Evolutionary conservation across 2,113 vertebrate species (phyloP), one percentile per base, ranked within the genome.

Genomic region (Ginglymostoma cirratum): DNA sequence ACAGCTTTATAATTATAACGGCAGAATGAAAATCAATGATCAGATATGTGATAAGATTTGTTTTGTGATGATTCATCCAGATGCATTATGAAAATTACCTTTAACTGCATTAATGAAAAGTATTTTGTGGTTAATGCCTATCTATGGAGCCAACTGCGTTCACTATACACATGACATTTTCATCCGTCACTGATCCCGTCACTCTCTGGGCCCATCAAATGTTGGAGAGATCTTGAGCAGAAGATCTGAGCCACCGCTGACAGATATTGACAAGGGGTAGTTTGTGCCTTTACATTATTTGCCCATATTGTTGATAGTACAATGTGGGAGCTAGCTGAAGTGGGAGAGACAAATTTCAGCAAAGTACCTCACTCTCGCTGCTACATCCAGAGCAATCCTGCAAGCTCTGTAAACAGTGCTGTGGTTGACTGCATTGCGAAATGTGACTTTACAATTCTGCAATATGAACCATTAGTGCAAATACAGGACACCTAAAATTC

Each of bases 21-120:
- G 55, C 34, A n/a, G 89, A 90, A 66, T 92, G 65, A 65, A 92
- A 92, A 92, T 92, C 89, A 92, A 92, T 92, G 89, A 92, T 92
- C 89, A 66, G 89, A 65, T 66, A 65, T 92, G 5, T 92, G 17
- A 34, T 65, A 66, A 61, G 55, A 92, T 92, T 92, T 92, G 30
- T n/a, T 61, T 86, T 55, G 30, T 1, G 34, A 38, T 55, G 23
- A 89, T 92, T 92, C 61, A 92, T 92, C 15, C 55, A 66, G 21
- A 92, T 65, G 55, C 66, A 61, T n/a, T 92, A 17, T 65, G n/a
- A 66, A 30, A 92, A 66, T 92, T 90, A 92, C n/a, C 65, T 65
- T 2, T 38, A 38, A n/a, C 34, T 92, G 89, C 30, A 30, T 90
- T 61, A 61, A 87, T 30, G 24, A 55, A 52, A 55, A 61, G 5